Base-by-base conservation (phyloP, 2,113 vertebrate species). In the Galeopterus variegatus region DNA sequence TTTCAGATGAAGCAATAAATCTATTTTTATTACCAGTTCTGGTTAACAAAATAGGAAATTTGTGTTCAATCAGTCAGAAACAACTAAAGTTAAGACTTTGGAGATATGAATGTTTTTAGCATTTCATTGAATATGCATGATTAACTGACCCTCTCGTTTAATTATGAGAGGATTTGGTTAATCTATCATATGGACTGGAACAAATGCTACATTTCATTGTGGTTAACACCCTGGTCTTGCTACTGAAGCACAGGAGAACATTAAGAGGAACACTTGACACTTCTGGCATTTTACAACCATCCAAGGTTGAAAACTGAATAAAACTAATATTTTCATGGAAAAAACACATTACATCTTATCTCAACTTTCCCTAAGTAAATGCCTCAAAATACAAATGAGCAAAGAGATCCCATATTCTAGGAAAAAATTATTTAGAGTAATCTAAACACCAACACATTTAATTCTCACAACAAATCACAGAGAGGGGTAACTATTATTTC, bases 61-160 rank as follows among this genome's bases (percentile, higher is more conserved):
- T 83, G 58, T 92, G 36, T 70, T 72, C 48, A 54, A 4, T 70
- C 54, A 60, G 31, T 88, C 84, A 95, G 36, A 87, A 87, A 84
- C 19, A 96, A 69, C 36, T 91, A 56, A 70, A 91, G 58, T 52
- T 41, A 93, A 83, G 17, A 62, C 60, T 79, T 83, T 80, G 13
- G 65, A 88, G 23, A 7, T 48, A 52, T 33, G 14, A 92, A 3
- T 14, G 23, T 90, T 79, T 91, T 41, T 31, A 10, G 88, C n/a
- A 93, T 91, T 91, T 96, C 69, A 79, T 3, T 80, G 69, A 92
- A n/a, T 24, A 36, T 73, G n/a, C 52, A 56, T 95, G 95, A 97
- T 82, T 96, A 95, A 79, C 77, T 86, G 86, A 89, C 80, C 62
- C n/a, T n/a, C n/a, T n/a, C n/a, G 79, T 81, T 98, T 97, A 86